Percentiles rank a stretch among this genome's conserved stretches.
Evolutionary conservation across 2,888 invertebrate species (phyloP).

Genomic region (Diloba caeruleocephala): DNA sequence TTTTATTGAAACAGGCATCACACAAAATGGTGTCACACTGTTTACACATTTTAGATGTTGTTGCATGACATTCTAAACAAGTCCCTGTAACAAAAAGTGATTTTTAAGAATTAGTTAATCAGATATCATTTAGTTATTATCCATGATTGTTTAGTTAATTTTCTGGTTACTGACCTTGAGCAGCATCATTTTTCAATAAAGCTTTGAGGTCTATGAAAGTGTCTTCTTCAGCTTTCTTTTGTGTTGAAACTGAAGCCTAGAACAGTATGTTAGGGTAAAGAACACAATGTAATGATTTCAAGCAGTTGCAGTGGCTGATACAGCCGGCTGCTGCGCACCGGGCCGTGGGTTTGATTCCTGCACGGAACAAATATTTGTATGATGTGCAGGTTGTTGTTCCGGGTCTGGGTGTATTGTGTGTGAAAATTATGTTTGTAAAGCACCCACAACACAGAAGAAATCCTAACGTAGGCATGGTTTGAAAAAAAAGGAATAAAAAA

Average conservation of each 20-base stretch:
- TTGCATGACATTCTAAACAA: slow-evolving; percentile 75
- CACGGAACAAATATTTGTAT: too few relatives aligned
- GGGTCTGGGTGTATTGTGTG: too few relatives aligned
- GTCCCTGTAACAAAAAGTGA: slow-evolving; percentile 65
- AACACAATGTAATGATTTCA: background rate
- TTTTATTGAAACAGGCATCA: slow-evolving; percentile 78
- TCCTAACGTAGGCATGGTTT: too few relatives aligned
- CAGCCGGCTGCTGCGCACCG: too few relatives aligned
- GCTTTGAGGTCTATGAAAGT: slow-evolving; percentile 72
- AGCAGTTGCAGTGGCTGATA: too few relatives aligned
- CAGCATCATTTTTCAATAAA: slow-evolving; percentile 64
- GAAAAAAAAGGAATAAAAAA: too few relatives aligned
- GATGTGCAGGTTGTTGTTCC: too few relatives aligned
- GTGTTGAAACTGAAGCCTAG: slow-evolving; percentile 17
- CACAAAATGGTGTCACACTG: slow-evolving; percentile 78
- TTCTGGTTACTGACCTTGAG: slow-evolving; percentile 63
- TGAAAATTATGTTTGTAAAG: too few relatives aligned
- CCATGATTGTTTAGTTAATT: background rate
- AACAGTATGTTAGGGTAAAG: background rate
- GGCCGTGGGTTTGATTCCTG: too few relatives aligned
- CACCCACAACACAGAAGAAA: too few relatives aligned
- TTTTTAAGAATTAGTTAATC: too few relatives aligned
- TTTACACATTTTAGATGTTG: slow-evolving; percentile 77
- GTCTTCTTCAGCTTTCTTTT: slow-evolving; percentile 47
- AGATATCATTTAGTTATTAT: too few relatives aligned